Percentiles rank a stretch among this genome's conserved stretches.
phyloP scores from a whole-genome alignment of 2,113 vertebrate species.

The Pangasianodon hypophthalmus region DNA sequence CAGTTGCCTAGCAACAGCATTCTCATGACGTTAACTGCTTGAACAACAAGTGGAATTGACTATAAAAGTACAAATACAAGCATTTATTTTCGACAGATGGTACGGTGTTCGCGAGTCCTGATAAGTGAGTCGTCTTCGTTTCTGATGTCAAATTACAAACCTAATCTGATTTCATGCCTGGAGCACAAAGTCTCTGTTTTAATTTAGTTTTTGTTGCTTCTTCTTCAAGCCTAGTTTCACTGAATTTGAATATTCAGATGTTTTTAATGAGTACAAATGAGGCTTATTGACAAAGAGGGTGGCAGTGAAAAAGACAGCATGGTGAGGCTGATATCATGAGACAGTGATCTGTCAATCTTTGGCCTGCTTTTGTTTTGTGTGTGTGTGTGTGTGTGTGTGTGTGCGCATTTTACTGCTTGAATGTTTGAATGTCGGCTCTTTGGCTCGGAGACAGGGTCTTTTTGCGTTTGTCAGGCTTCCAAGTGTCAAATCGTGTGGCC shows the following conservation, averaged over 20 bases:
- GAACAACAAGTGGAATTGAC: background rate
- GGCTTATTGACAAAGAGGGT: background rate
- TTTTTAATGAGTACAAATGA: slow-evolving; percentile 13
- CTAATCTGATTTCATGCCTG: slow-evolving; percentile 19
- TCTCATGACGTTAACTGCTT: background rate
- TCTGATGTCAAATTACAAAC: slow-evolving; percentile 26
- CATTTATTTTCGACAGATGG: background rate
- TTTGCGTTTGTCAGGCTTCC: slow-evolving; percentile 45
- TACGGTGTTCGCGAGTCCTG: background rate
- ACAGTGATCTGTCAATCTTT: slow-evolving; percentile 19
- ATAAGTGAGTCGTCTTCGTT: slow-evolving; percentile 28
- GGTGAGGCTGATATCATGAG: slow-evolving; percentile 2
- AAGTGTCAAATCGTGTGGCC: slow-evolving; percentile 45
- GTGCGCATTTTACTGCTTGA: slow-evolving; percentile 58
- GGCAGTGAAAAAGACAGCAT: background rate
- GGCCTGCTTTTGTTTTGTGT: background rate
- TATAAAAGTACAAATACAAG: background rate
- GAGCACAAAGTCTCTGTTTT: background rate
- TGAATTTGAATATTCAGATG: background rate
- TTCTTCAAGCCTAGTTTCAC: slow-evolving; percentile 21
- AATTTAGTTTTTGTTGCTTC: background rate
- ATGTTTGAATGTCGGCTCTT: slow-evolving; percentile 55
- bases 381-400: slow-evolving; percentile 8
- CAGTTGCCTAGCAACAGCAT: background rate
- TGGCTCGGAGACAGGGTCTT: slow-evolving; percentile 39